Evolutionary conservation across 2,797 vertebrate species (phyloP), one percentile per base, ranked within the genome.

Genomic region (Phataginus tetradactyla): DNA sequence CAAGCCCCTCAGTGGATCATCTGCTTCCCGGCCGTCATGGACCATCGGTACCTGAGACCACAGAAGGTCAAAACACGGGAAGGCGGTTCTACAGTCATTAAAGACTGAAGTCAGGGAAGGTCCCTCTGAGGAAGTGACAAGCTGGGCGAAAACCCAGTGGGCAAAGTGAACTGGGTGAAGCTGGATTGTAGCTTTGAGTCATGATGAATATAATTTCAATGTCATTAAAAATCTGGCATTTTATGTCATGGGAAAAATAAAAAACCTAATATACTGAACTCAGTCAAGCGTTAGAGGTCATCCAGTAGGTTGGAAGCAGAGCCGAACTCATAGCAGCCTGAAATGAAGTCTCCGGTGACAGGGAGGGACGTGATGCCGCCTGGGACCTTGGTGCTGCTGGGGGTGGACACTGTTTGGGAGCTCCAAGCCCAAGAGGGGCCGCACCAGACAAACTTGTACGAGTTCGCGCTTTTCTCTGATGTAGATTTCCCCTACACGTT

Each of bases 211-310:
- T 23, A 23, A 63, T 51, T 92, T 74, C 69, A 79, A 91, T 45
- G 37, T 59, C 95, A 64, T 83, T 69, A 79, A 20, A 55, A 57
- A 37, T 32, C 69, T 72, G 57, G 55, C 59, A 37, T 55, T 66
- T 75, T 77, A 1, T 49, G 23, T 91, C 68, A 72, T 14, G n/a
- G 61, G 32, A n/a, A 25, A 64, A 75, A 69, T 53, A 9, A 64
- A 68, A 68, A 81, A 37, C 4, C 17, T 14, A 18, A 37, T 25
- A 42, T 17, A 49, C 21, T 53, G 74, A 68, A 68, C 63, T 85
- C 86, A 77, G 34, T 51, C 37, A 77, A 45, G 27, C 37, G 51
- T 18, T 39, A 8, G 83, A 85, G 21, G 18, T 59, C 75, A 90
- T 34, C n/a, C 23, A 42, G 25, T 1, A 55, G 34, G 34, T 61